These are phyloP conservation scores for Chlorodrepanis virens DNA, from an alignment of 2,113 vertebrate species.

Conservation along the genomic window DNA sequence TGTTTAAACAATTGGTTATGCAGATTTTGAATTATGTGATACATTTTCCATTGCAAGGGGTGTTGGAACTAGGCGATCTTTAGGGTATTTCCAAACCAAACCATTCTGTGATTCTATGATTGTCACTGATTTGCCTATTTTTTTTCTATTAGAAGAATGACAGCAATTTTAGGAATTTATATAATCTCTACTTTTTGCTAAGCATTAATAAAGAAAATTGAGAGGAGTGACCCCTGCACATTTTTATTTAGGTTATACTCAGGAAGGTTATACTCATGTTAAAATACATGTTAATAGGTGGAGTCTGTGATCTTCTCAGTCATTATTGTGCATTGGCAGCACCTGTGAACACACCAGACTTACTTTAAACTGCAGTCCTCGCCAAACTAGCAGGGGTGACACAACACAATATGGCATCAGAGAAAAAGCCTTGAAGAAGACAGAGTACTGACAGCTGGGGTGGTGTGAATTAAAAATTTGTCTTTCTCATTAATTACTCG, in stretches of 20 bases:
- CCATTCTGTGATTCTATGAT: not conserved
- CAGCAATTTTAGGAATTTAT: not conserved
- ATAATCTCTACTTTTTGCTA: not conserved
- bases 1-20: not conserved
- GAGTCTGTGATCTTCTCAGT: not conserved
- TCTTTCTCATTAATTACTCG: not conserved
- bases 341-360: not conserved
- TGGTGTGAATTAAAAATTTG: not conserved
- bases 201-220: not conserved
- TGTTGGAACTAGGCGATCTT: not conserved
- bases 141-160: not conserved
- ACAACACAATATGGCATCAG: not conserved
- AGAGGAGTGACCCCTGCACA: not conserved
- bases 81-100: not conserved
- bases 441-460: not conserved
- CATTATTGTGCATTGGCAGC: rapidly evolving
- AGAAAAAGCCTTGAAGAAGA: not conserved
- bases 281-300: rapidly evolving
- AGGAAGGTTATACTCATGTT: not conserved
- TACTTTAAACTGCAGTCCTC: not conserved
- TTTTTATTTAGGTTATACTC: not conserved
- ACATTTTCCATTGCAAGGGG: too few species aligned
- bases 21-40: not conserved
- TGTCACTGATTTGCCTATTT: not conserved
- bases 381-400: not conserved